These are phyloP conservation scores for Galleria mellonella DNA, from an alignment of 1,140 invertebrate genomes.

Conservation along the genomic window DNA sequence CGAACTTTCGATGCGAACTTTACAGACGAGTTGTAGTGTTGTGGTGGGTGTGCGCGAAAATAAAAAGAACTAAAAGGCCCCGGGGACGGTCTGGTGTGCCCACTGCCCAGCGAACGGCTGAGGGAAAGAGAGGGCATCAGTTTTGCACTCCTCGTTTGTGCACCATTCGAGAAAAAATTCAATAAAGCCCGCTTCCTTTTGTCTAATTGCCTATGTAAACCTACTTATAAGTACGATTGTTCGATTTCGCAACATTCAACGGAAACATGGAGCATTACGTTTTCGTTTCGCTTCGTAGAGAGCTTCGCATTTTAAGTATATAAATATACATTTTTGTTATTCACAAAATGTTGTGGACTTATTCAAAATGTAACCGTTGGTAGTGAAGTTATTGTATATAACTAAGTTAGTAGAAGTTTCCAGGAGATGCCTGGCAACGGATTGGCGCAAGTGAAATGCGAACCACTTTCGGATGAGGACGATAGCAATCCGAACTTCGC, in stretches of 20 bases:
- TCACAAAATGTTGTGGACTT: neutral
- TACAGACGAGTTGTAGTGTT: constrained; percentile 12
- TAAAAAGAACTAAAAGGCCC: constrained; percentile 50
- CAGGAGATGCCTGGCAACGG: constrained; percentile 55
- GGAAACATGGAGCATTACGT: constrained; percentile 33
- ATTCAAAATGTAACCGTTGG: neutral
- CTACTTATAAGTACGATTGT: constrained; percentile 45
- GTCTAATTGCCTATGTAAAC: constrained; percentile 67
- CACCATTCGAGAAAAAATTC: constrained; percentile 70
- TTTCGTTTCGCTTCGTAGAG: constrained; percentile 18
- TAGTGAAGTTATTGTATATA: neutral
- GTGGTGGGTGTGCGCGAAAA: constrained; percentile 14
- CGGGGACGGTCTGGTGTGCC: constrained; percentile 20
- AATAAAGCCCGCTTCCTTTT: constrained; percentile 67
- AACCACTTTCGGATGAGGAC: constrained; percentile 50
- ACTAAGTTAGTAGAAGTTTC: constrained; percentile 1
- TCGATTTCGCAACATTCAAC: constrained; percentile 36
- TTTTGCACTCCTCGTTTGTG: constrained; percentile 64
- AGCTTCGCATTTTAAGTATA: constrained; percentile 10
- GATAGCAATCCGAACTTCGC: constrained; percentile 36
- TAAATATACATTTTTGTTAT: neutral
- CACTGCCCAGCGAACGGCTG: constrained; percentile 24
- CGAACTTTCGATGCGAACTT: constrained; percentile 17
- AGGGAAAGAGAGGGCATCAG: constrained; percentile 51
- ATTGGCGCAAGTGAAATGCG: constrained; percentile 39